Conservation (phyloP, 2,888 invertebrate genomes). For the Polylopha cassiicola region DNA sequence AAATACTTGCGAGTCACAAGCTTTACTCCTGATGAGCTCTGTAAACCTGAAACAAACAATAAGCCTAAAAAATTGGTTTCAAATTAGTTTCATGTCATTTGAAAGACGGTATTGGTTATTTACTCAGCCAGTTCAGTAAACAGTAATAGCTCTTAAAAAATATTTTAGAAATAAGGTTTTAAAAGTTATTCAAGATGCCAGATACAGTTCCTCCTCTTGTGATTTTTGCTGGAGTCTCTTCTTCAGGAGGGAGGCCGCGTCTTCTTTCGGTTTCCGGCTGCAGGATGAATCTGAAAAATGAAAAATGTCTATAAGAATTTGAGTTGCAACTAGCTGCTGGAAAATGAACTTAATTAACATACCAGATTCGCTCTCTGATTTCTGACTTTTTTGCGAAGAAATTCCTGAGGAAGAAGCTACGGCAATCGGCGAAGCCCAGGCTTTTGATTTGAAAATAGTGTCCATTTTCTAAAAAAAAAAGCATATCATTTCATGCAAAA, state of each 20-base stretch:
- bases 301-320: background rate
- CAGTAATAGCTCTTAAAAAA: too few species aligned
- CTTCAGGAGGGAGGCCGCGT: background rate
- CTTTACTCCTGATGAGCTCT: slow-evolving; percentile 1
- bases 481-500: background rate
- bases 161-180: too few species aligned
- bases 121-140: too few species aligned
- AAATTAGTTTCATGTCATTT: too few species aligned
- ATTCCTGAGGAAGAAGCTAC: background rate
- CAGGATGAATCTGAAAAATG: slow-evolving; percentile 1
- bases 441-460: background rate
- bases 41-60: slow-evolving; percentile 5
- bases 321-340: background rate
- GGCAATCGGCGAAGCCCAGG: background rate
- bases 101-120: too few species aligned
- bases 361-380: background rate
- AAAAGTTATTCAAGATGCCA: too few species aligned
- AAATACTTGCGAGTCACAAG: slow-evolving; percentile 4
- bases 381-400: background rate
- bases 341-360: background rate
- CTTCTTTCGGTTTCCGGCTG: background rate
- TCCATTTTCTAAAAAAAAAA: background rate
- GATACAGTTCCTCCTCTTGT: slow-evolving; percentile 1
- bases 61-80: too few species aligned
- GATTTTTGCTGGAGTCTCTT: background rate